phyloP scores from a whole-genome alignment of 2,797 vertebrate species.

The Spondyliosoma cantharus region DNA sequence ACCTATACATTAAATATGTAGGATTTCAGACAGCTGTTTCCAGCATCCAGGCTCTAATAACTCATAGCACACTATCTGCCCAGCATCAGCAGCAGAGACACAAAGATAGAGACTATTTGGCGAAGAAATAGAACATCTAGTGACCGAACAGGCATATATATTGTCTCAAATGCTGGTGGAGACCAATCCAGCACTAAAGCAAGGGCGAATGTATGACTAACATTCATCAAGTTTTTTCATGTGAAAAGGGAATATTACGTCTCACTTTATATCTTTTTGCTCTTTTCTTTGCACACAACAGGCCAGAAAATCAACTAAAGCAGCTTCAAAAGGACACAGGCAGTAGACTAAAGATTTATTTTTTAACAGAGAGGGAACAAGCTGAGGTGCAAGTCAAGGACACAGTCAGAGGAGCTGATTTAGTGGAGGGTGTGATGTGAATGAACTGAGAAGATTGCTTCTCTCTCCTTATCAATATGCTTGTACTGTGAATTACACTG shows the following conservation, averaged over 20 bases:
- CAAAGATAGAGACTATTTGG: too few relatives aligned
- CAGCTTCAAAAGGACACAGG: background rate
- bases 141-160: background rate
- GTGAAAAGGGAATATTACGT: background rate
- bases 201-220: background rate
- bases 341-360: background rate
- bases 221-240: too few relatives aligned
- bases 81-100: too few relatives aligned
- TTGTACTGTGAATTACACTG: slow-evolving; percentile 67
- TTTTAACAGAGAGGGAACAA: background rate
- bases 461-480: slow-evolving; percentile 59
- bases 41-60: too few relatives aligned
- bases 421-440: slow-evolving; percentile 5
- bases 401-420: slow-evolving; percentile 22
- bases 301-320: background rate
- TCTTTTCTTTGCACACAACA: background rate
- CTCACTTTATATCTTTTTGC: background rate
- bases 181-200: too few relatives aligned
- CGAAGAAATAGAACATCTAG: background rate
- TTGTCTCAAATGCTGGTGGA: background rate
- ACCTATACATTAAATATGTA: too few relatives aligned
- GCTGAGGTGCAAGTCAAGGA: background rate
- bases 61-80: too few relatives aligned
- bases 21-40: too few relatives aligned
- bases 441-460: slow-evolving; percentile 33